phyloP scores from a whole-genome alignment of 1,140 invertebrate species.

The Neuroterus valhalla region DNA sequence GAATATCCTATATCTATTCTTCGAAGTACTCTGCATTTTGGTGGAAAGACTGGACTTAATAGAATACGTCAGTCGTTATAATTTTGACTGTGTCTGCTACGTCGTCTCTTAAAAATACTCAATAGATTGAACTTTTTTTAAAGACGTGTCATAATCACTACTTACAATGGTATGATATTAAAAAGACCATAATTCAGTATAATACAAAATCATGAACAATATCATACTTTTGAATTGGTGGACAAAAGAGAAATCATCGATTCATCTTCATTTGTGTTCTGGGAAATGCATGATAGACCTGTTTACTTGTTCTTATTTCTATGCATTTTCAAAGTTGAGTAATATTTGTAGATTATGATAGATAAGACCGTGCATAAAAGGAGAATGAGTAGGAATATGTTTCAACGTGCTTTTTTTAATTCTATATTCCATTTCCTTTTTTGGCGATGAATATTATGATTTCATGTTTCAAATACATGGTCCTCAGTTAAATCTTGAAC shows the following conservation, averaged over 20 bases:
- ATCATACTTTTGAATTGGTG: conserved; percentile 1
- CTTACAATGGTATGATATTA: conserved; percentile 20
- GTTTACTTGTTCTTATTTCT: conserved; percentile 58
- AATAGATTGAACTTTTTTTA: conserved; percentile 13
- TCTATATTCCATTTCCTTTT: not conserved
- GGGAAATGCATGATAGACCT: conserved; percentile 60
- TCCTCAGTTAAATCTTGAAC: not conserved
- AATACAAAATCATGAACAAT: not conserved
- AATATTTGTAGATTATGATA: conserved; percentile 58
- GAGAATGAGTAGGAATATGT: conserved; percentile 18
- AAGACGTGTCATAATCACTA: not conserved
- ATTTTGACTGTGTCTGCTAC: conserved; percentile 58
- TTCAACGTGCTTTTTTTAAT: conserved; percentile 18
- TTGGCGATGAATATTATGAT: not conserved
- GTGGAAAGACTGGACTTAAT: conserved; percentile 58
- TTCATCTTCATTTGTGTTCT: conserved; percentile 55
- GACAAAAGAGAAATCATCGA: conserved; percentile 22
- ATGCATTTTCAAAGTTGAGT: conserved; percentile 54
- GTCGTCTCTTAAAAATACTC: conserved; percentile 40
- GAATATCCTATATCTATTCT: conserved; percentile 39
- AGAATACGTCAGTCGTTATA: conserved; percentile 41
- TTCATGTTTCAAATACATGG: not conserved
- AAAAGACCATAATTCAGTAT: not conserved
- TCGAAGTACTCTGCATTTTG: conserved; percentile 57
- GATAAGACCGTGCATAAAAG: conserved; percentile 27